Evolutionary conservation across 2,113 vertebrate species (phyloP), one percentile per base, ranked within the genome.

Genomic region (Trichomycterus rosablanca): DNA sequence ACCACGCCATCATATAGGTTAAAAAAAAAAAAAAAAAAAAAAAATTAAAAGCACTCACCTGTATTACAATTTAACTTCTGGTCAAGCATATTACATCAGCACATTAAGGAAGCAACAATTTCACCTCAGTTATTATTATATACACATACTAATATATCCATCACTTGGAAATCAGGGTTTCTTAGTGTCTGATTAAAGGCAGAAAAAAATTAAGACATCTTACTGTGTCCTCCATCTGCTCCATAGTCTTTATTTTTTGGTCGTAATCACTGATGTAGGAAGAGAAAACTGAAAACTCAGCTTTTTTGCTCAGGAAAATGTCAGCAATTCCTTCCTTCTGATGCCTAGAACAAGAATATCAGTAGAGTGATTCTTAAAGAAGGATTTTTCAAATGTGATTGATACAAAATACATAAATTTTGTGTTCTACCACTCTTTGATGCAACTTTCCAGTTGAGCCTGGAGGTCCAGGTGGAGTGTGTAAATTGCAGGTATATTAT

Each of bases 151-250:
- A n/a, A n/a, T n/a, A n/a, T n/a, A 19, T 58, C 5, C 35, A 48
- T 20, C 30, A 30, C 48, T 51, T 10, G n/a, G 30, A 12, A 20
- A 45, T 18, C 14, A 30, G 37, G 50, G 4, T 34, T 19, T 54
- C 49, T 23, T 32, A 63, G 7, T 23, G 35, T 30, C 15, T 52
- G n/a, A 7, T 50, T 58, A 42, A 49, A 30, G n/a, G 18, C 24
- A 24, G 24, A 37, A 28, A 58, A 11, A 57, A 44, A 11, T 39
- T n/a, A 50, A 59, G 44, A 51, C 16, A 44, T 53, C 52, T 62
- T 57, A 74, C 71, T 70, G 62, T 63, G 58, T 23, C 37, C 54
- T 66, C 44, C 59, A 62, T 70, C 46, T 66, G 67, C 30, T 74
- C 63, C 35, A 70, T 43, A 54, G 48, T 49, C 24, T 46, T 67